These are phyloP conservation scores for Lucinisca nassula DNA, from an alignment of 2,888 invertebrate genomes.

Conservation along the genomic window DNA sequence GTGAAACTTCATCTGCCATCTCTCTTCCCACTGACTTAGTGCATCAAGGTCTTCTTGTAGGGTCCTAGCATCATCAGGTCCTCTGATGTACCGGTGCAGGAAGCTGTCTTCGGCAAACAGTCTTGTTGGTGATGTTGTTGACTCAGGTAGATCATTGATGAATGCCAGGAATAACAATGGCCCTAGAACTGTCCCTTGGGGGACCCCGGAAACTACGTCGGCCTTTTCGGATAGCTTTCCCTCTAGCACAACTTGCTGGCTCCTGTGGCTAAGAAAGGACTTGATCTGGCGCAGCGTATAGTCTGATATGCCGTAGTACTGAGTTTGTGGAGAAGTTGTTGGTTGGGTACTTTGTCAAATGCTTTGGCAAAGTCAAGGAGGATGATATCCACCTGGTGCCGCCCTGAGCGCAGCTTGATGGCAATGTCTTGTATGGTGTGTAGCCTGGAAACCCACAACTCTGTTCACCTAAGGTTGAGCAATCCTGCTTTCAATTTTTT, in stretches of 20 bases:
- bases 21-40: constrained; percentile 40
- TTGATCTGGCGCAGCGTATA: neutral
- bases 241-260: neutral
- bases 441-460: no score
- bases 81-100: constrained; percentile 46
- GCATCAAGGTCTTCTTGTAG: constrained; percentile 58
- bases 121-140: constrained; percentile 24
- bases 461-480: no score
- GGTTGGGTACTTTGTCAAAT: no score
- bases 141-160: constrained; percentile 35
- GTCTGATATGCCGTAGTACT: no score
- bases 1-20: constrained; percentile 60
- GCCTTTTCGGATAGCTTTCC: neutral
- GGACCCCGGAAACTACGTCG: neutral
- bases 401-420: no score
- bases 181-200: neutral
- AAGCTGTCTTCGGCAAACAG: constrained; percentile 69
- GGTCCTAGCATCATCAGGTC: neutral
- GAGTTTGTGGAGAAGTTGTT: no score
- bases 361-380: no score
- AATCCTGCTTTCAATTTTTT: no score
- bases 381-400: no score
- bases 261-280: neutral
- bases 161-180: neutral
- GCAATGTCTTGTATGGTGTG: no score